These are phyloP conservation scores for Gymnoscopelus microlampas DNA, from an alignment of 2,797 vertebrate genomes.

Conservation along the genomic window DNA sequence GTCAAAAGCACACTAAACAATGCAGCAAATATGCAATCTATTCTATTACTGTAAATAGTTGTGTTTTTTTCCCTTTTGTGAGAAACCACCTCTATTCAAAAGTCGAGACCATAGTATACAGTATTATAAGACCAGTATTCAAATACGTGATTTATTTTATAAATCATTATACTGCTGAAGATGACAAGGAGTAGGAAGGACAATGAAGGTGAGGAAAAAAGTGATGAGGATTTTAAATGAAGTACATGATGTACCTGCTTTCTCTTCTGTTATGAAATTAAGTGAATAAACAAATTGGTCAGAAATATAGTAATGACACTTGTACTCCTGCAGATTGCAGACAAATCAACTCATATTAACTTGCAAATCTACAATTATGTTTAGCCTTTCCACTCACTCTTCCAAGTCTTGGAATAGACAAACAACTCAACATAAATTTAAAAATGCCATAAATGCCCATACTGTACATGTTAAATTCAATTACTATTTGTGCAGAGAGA, in stretches of 20 bases:
- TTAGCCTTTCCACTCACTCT: not conserved
- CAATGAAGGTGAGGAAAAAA: too few species aligned
- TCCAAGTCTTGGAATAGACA: not conserved
- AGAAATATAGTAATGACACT: not conserved
- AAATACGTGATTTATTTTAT: too few species aligned
- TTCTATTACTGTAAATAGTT: conserved; percentile 33
- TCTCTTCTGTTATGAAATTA: too few species aligned
- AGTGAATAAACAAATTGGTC: not conserved
- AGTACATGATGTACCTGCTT: too few species aligned
- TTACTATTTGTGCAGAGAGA: conserved; percentile 1
- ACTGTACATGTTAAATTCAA: too few species aligned
- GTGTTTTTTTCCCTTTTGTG: conserved; percentile 14
- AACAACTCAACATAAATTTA: not conserved
- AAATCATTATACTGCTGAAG: too few species aligned
- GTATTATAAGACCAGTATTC: too few species aligned
- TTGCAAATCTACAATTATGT: not conserved
- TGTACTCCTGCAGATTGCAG: not conserved
- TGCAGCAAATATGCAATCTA: conserved; percentile 4
- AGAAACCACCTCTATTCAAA: conserved; percentile 22
- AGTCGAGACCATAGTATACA: not conserved
- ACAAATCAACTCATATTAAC: not conserved
- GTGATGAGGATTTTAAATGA: too few species aligned
- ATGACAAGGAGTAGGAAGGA: too few species aligned
- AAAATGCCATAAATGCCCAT: not conserved
- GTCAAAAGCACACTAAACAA: conserved; percentile 29